Evolutionary conservation across 2,797 vertebrate genomes (phyloP).

Genomic region (Neomorphus geoffroyi): DNA sequence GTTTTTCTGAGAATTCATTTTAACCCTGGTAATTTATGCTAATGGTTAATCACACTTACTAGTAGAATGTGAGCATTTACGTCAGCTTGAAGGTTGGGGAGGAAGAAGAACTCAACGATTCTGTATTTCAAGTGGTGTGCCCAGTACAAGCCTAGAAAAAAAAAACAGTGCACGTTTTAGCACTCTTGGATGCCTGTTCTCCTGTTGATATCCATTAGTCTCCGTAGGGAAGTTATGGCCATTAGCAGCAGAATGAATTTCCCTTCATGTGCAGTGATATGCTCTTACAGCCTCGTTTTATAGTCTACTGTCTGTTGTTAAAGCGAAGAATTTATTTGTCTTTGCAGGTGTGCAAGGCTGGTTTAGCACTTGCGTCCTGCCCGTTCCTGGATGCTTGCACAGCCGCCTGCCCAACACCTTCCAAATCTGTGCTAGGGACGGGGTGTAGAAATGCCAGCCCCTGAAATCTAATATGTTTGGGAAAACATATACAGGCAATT

Average conservation of each 20-base stretch:
- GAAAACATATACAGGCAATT: background rate
- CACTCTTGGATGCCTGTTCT: background rate
- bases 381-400: fast-evolving
- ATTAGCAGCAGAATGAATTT: conserved; percentile 22
- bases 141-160: background rate
- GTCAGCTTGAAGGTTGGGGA: background rate
- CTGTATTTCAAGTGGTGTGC: background rate
- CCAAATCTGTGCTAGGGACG: background rate
- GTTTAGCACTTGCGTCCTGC: fast-evolving
- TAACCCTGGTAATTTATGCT: background rate
- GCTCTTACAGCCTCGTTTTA: background rate
- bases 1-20: background rate
- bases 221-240: background rate
- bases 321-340: conserved; percentile 24
- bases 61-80: background rate
- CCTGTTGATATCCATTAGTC: background rate
- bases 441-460: background rate
- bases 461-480: background rate
- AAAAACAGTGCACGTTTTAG: background rate
- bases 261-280: background rate
- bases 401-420: background rate
- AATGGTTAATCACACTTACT: conserved; percentile 20
- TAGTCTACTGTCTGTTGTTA: background rate
- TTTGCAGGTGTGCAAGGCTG: background rate
- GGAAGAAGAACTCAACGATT: background rate